These are phyloP conservation scores for Boloria selene DNA, from an alignment of 2,888 invertebrate species.

Conservation along the genomic window DNA sequence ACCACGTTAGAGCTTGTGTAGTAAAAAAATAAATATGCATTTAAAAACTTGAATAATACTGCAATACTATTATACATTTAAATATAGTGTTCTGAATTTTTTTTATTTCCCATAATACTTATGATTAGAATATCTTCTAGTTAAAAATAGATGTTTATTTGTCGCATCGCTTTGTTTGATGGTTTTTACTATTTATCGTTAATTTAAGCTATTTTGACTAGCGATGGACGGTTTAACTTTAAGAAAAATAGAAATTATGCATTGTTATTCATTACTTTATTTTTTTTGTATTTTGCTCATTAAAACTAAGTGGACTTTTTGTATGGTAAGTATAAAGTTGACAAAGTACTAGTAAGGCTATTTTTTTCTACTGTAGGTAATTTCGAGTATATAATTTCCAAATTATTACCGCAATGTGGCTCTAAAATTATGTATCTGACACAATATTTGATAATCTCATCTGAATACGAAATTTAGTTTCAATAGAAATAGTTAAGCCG, in stretches of 20 bases:
- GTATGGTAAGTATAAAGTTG: no score
- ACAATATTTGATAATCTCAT: constrained; percentile 1
- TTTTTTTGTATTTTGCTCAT: no score
- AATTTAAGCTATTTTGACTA: no score
- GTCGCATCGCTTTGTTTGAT: neutral
- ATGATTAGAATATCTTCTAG: neutral
- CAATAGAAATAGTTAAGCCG: constrained; percentile 27
- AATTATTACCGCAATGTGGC: neutral
- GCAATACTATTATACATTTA: neutral
- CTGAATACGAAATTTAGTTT: constrained; percentile 3
- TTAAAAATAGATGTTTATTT: no score
- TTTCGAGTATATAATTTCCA: no score
- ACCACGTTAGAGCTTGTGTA: constrained; percentile 21
- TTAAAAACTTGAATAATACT: neutral
- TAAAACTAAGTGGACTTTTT: no score
- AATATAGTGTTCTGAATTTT: neutral
- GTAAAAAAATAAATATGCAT: constrained; percentile 8
- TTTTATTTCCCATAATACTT: neutral
- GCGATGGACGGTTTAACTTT: no score
- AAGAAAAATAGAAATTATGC: no score
- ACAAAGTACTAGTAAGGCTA: no score
- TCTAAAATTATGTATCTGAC: neutral
- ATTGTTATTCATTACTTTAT: no score
- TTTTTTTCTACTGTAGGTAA: no score
- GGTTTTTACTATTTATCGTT: no score